Conservation (phyloP, 2,888 invertebrate species). For the Pherbina coryleti region DNA sequence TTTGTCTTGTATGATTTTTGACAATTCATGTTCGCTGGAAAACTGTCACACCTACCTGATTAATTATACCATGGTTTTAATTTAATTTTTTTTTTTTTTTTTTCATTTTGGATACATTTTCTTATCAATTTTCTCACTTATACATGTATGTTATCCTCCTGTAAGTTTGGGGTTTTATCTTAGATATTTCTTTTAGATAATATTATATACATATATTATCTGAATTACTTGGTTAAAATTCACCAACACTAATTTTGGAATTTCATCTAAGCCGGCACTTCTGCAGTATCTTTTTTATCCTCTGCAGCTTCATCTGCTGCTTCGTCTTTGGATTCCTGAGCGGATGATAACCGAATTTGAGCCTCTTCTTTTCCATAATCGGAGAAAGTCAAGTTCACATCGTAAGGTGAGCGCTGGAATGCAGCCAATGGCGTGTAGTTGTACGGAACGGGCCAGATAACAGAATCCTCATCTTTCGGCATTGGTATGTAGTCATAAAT, state of each 20-base stretch:
- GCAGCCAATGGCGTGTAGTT: slow-evolving; percentile 58
- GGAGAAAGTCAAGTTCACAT: slow-evolving; percentile 63
- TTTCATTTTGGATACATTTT: too few relatives aligned
- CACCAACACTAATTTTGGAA: too few relatives aligned
- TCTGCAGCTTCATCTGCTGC: slow-evolving; percentile 2
- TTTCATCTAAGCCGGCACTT: neutral
- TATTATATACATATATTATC: neutral
- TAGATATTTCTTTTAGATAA: too few relatives aligned
- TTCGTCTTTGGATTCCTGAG: too few relatives aligned
- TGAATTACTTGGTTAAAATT: neutral
- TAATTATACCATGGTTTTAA: too few relatives aligned
- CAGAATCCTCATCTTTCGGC: slow-evolving; percentile 55
- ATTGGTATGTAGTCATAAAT: slow-evolving; percentile 52
- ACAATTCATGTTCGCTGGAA: too few relatives aligned
- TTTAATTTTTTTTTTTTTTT: too few relatives aligned
- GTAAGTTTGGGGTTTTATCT: too few relatives aligned
- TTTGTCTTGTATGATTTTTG: too few relatives aligned
- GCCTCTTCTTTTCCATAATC: slow-evolving; percentile 53
- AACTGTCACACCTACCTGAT: too few relatives aligned
- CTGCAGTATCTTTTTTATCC: slow-evolving; percentile 18
- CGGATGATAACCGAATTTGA: neutral
- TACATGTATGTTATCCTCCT: too few relatives aligned
- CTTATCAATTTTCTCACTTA: too few relatives aligned
- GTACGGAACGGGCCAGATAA: slow-evolving; percentile 61
- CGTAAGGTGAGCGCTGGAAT: slow-evolving; percentile 59